Percentiles rank a stretch among this genome's conserved stretches.
phyloP scores from a whole-genome alignment of 37 sponge, comb jelly and placozoan species.

The Lycopodina hypogea region DNA sequence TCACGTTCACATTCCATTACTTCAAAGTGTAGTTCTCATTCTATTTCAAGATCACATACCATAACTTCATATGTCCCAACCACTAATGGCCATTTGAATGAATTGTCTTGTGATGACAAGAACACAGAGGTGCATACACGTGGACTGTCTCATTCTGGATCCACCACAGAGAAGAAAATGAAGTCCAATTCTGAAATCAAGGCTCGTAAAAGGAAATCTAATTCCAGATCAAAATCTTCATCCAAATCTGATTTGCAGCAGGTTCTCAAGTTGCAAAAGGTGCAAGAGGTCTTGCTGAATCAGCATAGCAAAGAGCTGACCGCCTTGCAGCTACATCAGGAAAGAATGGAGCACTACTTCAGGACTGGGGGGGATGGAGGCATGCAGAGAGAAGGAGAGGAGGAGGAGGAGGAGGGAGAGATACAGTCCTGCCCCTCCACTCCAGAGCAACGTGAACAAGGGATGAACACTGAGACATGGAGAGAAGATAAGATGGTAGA shows the following conservation, averaged over 20 bases:
- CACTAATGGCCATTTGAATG: too few relatives aligned
- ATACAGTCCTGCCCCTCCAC: too few relatives aligned
- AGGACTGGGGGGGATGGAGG: too few relatives aligned
- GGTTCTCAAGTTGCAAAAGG: background rate
- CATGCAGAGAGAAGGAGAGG: too few relatives aligned
- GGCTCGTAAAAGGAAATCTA: too few relatives aligned
- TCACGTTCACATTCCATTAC: too few relatives aligned
- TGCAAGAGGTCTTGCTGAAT: background rate
- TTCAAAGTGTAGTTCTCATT: too few relatives aligned
- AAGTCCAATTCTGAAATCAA: too few relatives aligned
- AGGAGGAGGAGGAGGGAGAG: too few relatives aligned
- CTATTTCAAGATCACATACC: background rate
- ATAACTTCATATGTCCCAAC: background rate
- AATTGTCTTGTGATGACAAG: too few relatives aligned
- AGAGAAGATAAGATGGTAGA: slow-evolving; percentile 16
- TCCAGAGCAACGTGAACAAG: background rate
- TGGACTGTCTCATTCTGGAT: background rate
- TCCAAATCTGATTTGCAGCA: background rate
- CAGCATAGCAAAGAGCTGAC: background rate
- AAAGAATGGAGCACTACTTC: background rate
- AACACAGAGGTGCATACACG: background rate
- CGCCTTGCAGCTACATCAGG: background rate
- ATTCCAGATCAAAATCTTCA: background rate
- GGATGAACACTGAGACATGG: slow-evolving; percentile 20
- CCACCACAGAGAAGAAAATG: background rate